Percentiles rank a stretch among this genome's conserved stretches.
These are phyloP conservation scores for Petrocephalus sullivani DNA, from an alignment of 2,797 vertebrate species.

Conservation along the genomic window DNA sequence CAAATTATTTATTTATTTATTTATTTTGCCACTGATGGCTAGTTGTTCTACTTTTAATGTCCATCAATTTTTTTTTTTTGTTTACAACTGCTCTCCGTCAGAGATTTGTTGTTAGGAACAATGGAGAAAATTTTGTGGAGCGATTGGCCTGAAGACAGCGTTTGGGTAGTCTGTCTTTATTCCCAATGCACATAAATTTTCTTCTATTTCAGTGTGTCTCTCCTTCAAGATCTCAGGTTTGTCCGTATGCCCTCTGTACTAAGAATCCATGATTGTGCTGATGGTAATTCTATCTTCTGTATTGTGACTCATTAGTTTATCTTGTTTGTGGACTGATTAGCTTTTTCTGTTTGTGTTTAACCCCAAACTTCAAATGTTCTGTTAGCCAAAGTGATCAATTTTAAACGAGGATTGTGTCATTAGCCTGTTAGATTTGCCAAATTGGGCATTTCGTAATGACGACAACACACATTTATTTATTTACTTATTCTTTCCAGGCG, in stretches of 20 bases:
- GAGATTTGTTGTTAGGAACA: not conserved
- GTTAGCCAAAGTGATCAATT: not conserved
- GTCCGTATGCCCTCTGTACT: not conserved
- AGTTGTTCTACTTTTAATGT: not conserved
- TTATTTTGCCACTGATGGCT: not conserved
- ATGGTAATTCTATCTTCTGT: not conserved
- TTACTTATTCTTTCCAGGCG: not conserved
- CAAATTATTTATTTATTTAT: not conserved
- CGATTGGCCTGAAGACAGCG: not conserved
- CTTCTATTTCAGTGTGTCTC: not conserved
- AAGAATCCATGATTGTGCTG: not conserved
- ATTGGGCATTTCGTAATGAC: not conserved
- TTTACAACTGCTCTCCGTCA: not conserved
- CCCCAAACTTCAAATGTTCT: not conserved
- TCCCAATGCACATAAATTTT: not conserved
- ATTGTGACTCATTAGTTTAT: not conserved
- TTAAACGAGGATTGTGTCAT: not conserved
- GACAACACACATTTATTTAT: not conserved
- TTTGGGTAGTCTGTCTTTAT: not conserved
- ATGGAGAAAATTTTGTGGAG: not conserved
- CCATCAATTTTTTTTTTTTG: not conserved
- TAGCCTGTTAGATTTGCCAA: not conserved
- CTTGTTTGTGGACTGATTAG: not conserved
- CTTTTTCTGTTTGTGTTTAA: not conserved
- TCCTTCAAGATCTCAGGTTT: not conserved